Evolutionary conservation across 2,888 invertebrate species (phyloP).

Genomic region (Rosalia funebris): DNA sequence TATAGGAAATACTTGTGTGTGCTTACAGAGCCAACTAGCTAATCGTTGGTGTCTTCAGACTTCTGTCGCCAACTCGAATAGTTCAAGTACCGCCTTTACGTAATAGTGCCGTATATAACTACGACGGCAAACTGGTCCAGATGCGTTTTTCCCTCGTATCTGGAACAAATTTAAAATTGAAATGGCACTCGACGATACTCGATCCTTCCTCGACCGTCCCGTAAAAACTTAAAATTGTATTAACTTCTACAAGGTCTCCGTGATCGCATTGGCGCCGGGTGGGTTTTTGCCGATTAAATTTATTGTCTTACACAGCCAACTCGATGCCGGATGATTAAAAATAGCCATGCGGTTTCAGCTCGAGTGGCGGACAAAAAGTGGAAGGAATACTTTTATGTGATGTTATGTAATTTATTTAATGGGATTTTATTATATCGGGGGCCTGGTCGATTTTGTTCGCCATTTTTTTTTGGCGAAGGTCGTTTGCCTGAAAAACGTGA

Average conservation of each 20-base stretch:
- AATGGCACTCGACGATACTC: slow-evolving; percentile 13
- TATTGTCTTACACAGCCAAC: not conserved
- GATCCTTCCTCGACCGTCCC: slow-evolving; percentile 4
- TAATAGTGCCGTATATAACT: slow-evolving; percentile 32
- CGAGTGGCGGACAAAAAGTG: too few relatives aligned
- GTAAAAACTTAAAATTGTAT: slow-evolving; percentile 15
- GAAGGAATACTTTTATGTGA: too few relatives aligned
- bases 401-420: too few relatives aligned
- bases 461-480: too few relatives aligned
- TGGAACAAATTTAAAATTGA: slow-evolving; percentile 33
- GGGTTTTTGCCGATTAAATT: not conserved
- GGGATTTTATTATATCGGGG: too few relatives aligned
- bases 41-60: slow-evolving; percentile 7
- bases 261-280: slow-evolving; percentile 17
- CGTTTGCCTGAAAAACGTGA: too few relatives aligned
- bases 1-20: too few relatives aligned
- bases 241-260: slow-evolving; percentile 3
- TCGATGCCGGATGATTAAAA: not conserved
- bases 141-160: slow-evolving; percentile 26
- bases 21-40: too few relatives aligned
- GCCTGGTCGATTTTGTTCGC: too few relatives aligned
- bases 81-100: slow-evolving; percentile 26
- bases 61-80: not conserved
- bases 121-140: slow-evolving; percentile 17
- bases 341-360: too few relatives aligned